Percentiles rank a stretch among this genome's conserved stretches.
Evolutionary conservation across 1,140 invertebrate genomes (phyloP).

Genomic region (Dendrolimus punctatus): DNA sequence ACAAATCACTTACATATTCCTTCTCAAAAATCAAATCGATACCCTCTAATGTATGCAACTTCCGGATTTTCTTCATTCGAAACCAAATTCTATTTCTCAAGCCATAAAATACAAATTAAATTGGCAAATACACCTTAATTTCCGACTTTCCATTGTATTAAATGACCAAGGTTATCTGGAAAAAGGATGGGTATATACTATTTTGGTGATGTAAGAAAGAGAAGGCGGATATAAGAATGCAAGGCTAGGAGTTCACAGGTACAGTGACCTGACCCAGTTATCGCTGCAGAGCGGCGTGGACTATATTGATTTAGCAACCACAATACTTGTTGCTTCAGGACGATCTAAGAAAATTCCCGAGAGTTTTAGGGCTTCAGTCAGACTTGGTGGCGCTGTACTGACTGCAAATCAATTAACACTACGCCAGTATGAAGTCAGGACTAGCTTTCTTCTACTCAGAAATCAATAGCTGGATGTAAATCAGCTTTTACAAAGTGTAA

Average conservation of each 20-base stretch:
- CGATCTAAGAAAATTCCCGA: too few species aligned
- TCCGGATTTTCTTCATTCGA: slow-evolving; percentile 6
- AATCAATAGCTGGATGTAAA: too few species aligned
- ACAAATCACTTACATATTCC: slow-evolving; percentile 16
- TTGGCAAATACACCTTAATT: slow-evolving; percentile 36
- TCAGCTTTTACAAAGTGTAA: too few species aligned
- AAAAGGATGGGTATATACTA: slow-evolving; percentile 26
- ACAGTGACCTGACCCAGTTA: slow-evolving; percentile 64
- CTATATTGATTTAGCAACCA: slow-evolving; percentile 63
- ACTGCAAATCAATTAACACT: too few species aligned
- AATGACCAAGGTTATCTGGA: slow-evolving; percentile 45
- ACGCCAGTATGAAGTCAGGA: too few species aligned
- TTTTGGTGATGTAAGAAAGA: slow-evolving; percentile 18
- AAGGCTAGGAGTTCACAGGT: slow-evolving; percentile 58
- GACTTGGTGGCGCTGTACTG: too few species aligned
- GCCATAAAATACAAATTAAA: slow-evolving; percentile 50
- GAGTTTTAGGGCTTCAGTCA: too few species aligned
- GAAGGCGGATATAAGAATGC: slow-evolving; percentile 42
- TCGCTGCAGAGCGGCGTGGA: slow-evolving; percentile 50
- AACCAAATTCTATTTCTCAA: slow-evolving; percentile 10
- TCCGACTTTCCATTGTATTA: slow-evolving; percentile 60
- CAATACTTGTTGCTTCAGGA: slow-evolving; percentile 47
- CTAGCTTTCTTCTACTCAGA: too few species aligned
- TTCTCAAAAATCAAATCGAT: slow-evolving; percentile 21
- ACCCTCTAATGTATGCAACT: slow-evolving; percentile 18